phyloP scores from a whole-genome alignment of 1,140 invertebrate species.

The Drosophila nebulosa region DNA sequence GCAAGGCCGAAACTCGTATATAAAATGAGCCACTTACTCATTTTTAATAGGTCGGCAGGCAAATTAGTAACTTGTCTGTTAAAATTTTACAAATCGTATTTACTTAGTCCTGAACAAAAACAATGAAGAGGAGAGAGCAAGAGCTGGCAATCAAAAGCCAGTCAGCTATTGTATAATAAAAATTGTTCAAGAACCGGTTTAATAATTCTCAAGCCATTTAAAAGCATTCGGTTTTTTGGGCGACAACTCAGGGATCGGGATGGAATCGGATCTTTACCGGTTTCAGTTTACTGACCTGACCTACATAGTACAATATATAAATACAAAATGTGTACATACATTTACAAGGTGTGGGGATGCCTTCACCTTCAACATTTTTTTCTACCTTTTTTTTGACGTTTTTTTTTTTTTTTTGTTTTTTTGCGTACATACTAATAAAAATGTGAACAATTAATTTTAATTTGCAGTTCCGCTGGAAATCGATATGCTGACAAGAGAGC shows the following conservation, averaged over 20 bases:
- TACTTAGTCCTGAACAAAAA: neutral
- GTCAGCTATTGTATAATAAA: conserved; percentile 1
- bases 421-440: neutral
- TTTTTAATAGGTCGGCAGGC: conserved; percentile 27
- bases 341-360: conserved; percentile 1
- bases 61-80: neutral
- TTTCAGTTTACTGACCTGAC: conserved; percentile 62
- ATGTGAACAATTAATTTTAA: conserved; percentile 33
- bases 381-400: neutral
- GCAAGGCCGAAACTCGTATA: conserved; percentile 15
- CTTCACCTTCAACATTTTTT: conserved; percentile 25
- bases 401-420: conserved; percentile 11
- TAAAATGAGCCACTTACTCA: conserved; percentile 45
- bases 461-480: conserved; percentile 91
- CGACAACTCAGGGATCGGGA: neutral
- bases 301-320: conserved; percentile 36
- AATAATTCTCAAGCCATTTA: conserved; percentile 8
- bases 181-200: neutral
- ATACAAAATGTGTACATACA: neutral
- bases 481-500: conserved; percentile 92
- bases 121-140: neutral
- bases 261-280: conserved; percentile 36
- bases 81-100: neutral
- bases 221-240: neutral
- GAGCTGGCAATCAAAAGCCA: neutral